Base-by-base conservation (phyloP, 2,888 invertebrate genomes). In the Zaprionus bogoriensis region DNA sequence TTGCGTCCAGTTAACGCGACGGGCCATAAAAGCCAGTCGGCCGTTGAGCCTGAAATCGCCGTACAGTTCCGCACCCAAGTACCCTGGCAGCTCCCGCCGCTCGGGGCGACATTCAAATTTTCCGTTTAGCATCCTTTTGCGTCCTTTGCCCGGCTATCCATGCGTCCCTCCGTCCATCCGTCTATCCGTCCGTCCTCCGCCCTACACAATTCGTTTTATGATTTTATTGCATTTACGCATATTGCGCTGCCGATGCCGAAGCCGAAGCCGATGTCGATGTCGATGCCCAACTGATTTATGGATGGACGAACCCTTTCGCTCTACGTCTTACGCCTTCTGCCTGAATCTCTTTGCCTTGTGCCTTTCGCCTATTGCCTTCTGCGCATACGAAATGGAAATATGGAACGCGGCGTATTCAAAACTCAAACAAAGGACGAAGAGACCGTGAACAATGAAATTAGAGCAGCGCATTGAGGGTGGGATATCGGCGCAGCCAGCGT, bases 211-310 rank as follows among this genome's bases (percentile, higher is more conserved):
- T 77, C 75, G 46, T 78, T 87, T 85, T 88, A 87, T 87, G 82
- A 77, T 88, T 87, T 85, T 87, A 87, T 87, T 87, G 79, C 84
- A 73, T 81, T 81, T 77, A 85, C 74, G 77, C 76, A 81, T 84
- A 81, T 86, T 83, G 86, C 71, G 71, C 62, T 60, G 51, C 32
- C 52, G 44, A 47, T 52, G 54, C 36, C 61, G 57, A 46, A 52
- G 57, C 7, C 44, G n/a, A n/a, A n/a, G n/a, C n/a, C n/a, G 44
- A 47, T 52, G 54, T 28, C 61, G 42, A 60, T 59, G 45, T 61
- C 73, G 72, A 66, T 75, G 71, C 67, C 71, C 77, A 77, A 86
- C 84, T 88, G 88, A 87, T 88, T 87, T 87, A 87, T 87, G 87
- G 46, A 64, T 39, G 73, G 52, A 54, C 55, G 54, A 75, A 79